These are phyloP conservation scores for Chloroceryle amazona DNA, from an alignment of 2,797 vertebrate species.

Conservation along the genomic window DNA sequence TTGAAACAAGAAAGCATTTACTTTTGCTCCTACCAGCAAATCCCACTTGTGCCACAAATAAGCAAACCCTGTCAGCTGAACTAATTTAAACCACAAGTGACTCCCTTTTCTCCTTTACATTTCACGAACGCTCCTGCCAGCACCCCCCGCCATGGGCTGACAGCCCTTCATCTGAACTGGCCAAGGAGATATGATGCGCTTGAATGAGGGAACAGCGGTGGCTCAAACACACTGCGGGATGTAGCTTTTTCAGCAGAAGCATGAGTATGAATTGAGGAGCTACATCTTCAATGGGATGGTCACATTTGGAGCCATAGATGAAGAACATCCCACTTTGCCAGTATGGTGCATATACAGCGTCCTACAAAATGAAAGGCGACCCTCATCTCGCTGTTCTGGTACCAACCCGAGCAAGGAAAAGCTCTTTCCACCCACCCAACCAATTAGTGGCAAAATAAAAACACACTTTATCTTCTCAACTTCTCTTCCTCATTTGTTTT, in stretches of 20 bases:
- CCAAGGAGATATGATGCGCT: background rate
- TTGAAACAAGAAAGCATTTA: background rate
- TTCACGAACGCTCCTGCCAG: background rate
- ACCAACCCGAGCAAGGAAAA: background rate
- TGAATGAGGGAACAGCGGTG: background rate
- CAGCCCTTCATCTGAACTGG: background rate
- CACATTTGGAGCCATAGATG: rapidly evolving
- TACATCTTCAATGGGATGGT: rapidly evolving
- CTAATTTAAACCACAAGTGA: conserved; percentile 18
- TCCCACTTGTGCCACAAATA: conserved; percentile 30
- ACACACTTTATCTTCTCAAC: background rate
- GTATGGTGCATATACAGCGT: rapidly evolving
- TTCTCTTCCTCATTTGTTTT: background rate
- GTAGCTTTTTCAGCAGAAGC: background rate
- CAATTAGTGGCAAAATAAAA: background rate
- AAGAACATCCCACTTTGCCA: background rate
- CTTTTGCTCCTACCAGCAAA: background rate
- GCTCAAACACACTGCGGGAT: background rate
- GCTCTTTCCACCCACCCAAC: background rate
- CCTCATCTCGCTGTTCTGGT: background rate
- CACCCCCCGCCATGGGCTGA: background rate
- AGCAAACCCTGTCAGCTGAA: background rate
- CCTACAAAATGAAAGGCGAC: background rate
- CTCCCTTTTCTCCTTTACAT: background rate
- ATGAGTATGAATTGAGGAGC: no score